Percentiles rank a stretch among this genome's conserved stretches.
Evolutionary conservation across 2,113 vertebrate species (phyloP).

Genomic region (Gila orcuttii): DNA sequence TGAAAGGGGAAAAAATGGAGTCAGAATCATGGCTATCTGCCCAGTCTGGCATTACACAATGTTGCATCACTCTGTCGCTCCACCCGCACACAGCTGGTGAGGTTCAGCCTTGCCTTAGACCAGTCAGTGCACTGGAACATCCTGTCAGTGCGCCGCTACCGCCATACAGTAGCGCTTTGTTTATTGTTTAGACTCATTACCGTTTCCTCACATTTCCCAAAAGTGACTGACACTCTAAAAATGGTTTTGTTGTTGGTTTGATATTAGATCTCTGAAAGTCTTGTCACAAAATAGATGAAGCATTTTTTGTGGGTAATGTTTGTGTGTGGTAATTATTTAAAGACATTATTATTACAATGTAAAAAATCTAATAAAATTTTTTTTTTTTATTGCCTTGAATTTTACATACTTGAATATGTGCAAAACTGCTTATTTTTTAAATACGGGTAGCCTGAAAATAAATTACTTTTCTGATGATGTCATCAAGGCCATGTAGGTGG

Average conservation of each 20-base stretch:
- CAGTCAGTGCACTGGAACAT: slow-evolving; percentile 15
- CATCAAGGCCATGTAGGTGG: no score
- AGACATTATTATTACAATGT: no score
- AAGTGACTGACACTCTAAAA: neutral
- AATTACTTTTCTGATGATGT: neutral
- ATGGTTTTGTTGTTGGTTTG: neutral
- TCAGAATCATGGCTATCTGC: neutral
- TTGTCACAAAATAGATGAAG: neutral
- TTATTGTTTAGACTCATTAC: slow-evolving; percentile 16
- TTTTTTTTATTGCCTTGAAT: no score
- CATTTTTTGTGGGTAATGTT: no score
- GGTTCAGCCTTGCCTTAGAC: neutral
- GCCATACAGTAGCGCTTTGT: neutral
- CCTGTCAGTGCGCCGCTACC: neutral
- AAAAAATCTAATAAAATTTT: no score
- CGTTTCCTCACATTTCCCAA: neutral
- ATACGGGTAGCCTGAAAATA: neutral
- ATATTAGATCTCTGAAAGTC: neutral
- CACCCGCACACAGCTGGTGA: slow-evolving; percentile 32
- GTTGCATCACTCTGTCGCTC: slow-evolving; percentile 39
- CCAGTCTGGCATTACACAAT: slow-evolving; percentile 23
- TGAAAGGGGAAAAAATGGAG: neutral
- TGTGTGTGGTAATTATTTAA: no score
- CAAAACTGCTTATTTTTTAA: no score
- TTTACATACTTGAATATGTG: no score